A percentile compares a stretch with the other conserved stretches of the same genome.
Conservation (phyloP, 2,797 vertebrate species). For the Malacoctenus gilli region DNA sequence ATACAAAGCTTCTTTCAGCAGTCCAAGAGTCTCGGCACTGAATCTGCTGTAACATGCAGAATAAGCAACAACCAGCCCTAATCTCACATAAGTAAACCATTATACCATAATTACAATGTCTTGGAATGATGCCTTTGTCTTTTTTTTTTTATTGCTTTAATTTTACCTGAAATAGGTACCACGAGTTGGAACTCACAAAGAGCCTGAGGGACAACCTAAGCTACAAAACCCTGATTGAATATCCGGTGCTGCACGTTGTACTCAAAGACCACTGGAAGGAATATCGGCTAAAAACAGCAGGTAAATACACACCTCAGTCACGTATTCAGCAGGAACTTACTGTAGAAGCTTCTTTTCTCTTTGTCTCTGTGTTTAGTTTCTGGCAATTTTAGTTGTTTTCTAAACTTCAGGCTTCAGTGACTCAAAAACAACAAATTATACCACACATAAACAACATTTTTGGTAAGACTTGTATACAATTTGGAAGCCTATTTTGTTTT, state of each 20-base stretch:
- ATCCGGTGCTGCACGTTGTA: slow-evolving; percentile 89
- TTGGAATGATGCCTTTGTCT: slow-evolving; percentile 9
- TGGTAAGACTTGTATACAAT: no score
- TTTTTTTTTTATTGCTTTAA: slow-evolving; percentile 22
- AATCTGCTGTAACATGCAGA: no score
- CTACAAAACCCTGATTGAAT: slow-evolving; percentile 91
- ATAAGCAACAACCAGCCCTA: background rate
- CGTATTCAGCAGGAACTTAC: slow-evolving; percentile 2
- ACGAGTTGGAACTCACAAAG: slow-evolving; percentile 85
- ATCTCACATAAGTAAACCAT: background rate
- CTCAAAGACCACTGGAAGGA: slow-evolving; percentile 81
- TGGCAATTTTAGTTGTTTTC: no score
- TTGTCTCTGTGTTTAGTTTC: background rate
- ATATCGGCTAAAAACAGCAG: slow-evolving; percentile 80
- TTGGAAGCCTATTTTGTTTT: no score
- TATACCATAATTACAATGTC: background rate
- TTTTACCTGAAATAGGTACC: slow-evolving; percentile 79
- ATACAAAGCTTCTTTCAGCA: slow-evolving; percentile 17
- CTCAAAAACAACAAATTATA: no score
- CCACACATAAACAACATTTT: no score
- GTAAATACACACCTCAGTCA: slow-evolving; percentile 60
- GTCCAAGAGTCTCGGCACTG: slow-evolving; percentile 7
- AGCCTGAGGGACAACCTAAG: slow-evolving; percentile 89
- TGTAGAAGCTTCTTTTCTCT: background rate
- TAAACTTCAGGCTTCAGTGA: no score